Conservation (phyloP, 2,797 vertebrate genomes). For the Dicrostonyx torquatus region DNA sequence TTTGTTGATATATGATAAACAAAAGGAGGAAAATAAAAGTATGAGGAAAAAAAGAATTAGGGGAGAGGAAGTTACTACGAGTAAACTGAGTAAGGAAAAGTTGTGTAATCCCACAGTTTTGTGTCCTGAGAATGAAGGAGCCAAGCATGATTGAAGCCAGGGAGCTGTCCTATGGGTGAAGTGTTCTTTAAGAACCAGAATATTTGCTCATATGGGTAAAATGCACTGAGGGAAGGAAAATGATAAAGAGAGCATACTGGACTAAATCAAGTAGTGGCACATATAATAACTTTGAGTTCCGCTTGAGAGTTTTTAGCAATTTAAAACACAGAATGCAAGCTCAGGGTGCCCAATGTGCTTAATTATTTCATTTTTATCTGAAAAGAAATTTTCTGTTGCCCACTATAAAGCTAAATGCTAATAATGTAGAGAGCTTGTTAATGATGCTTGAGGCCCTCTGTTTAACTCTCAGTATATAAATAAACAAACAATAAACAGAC, state of each 20-base stretch:
- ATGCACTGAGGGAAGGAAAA: neutral
- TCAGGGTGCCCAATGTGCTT: neutral
- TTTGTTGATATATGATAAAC: neutral
- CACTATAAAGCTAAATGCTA: neutral
- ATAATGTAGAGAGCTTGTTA: neutral
- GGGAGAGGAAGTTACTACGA: neutral
- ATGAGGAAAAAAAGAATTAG: neutral
- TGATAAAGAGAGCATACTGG: accelerated
- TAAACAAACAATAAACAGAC: neutral
- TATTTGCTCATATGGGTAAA: neutral
- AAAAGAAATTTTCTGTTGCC: neutral
- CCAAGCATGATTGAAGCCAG: neutral
- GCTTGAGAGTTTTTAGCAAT: neutral
- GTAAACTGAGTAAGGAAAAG: neutral
- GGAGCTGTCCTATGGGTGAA: too few relatives aligned
- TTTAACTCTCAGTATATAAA: neutral
- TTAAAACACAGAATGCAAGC: neutral
- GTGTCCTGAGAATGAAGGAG: neutral
- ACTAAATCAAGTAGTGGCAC: neutral
- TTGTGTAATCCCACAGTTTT: neutral
- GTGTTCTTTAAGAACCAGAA: neutral
- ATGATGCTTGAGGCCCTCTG: neutral
- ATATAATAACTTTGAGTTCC: neutral
- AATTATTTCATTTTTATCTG: neutral
- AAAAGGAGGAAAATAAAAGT: neutral